Percentiles rank a stretch among this genome's conserved stretches.
phyloP scores from a whole-genome alignment of 2,797 vertebrate species.

The Tadarida brasiliensis region DNA sequence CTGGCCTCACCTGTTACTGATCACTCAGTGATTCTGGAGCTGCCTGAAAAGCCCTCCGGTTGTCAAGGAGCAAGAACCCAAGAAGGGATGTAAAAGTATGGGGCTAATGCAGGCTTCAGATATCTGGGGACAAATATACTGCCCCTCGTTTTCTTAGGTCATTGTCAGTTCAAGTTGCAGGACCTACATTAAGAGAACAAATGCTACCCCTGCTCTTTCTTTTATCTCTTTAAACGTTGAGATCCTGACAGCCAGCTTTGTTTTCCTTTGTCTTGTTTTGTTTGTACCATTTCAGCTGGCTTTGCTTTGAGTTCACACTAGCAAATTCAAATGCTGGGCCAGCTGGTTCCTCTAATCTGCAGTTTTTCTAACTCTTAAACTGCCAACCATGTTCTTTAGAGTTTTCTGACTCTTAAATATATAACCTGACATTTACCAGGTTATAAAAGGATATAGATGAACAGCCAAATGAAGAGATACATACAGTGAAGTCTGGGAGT shows the following conservation, averaged over 20 bases:
- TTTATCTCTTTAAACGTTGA: constrained; percentile 9
- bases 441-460: background rate
- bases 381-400: background rate
- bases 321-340: constrained; percentile 52
- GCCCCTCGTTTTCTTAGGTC: background rate
- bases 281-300: constrained; percentile 44
- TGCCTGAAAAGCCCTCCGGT: background rate
- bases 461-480: background rate
- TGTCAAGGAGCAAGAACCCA: background rate
- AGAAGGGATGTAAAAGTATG: background rate
- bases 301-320: constrained; percentile 63
- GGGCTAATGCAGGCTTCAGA: background rate
- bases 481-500: background rate
- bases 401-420: constrained; percentile 50
- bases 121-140: background rate
- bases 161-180: background rate
- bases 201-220: background rate
- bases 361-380: constrained; percentile 45
- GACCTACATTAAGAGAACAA: background rate
- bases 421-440: background rate
- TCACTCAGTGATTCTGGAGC: background rate
- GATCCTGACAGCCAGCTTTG: background rate
- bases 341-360: constrained; percentile 32
- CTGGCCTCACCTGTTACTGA: background rate
- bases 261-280: constrained; percentile 15